Conservation (phyloP, 2,888 invertebrate genomes). For the Prosopocoilus inquinatus region DNA sequence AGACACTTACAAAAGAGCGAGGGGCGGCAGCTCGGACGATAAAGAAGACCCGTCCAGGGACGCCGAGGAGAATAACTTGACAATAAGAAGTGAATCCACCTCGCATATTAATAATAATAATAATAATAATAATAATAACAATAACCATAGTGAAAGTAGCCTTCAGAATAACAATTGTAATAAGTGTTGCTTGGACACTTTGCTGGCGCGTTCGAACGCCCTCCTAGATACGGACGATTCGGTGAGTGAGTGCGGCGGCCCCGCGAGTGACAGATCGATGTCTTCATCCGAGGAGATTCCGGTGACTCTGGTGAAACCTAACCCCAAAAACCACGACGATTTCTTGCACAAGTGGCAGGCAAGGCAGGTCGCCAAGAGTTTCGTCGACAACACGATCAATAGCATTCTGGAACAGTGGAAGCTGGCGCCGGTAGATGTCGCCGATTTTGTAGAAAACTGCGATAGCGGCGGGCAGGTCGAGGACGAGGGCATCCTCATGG, state of each 20-base stretch:
- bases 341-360: conserved; percentile 62
- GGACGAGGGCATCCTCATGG: conserved; percentile 72
- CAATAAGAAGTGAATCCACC: not conserved
- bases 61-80: conserved; percentile 9
- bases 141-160: conserved; percentile 20
- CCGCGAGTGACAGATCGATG: conserved; percentile 31
- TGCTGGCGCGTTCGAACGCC: conserved; percentile 31
- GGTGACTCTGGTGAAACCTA: conserved; percentile 40
- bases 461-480: conserved; percentile 61
- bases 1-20: conserved; percentile 42
- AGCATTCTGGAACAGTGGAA: conserved; percentile 63
- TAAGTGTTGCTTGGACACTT: conserved; percentile 38
- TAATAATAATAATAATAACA: conserved; percentile 49
- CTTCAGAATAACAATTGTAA: conserved; percentile 20
- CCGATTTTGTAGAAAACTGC: conserved; percentile 57
- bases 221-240: conserved; percentile 27
- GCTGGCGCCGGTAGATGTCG: conserved; percentile 54
- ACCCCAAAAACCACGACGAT: conserved; percentile 42
- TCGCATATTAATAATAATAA: conserved; percentile 14
- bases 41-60: conserved; percentile 4
- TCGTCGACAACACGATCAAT: conserved; percentile 70
- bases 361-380: conserved; percentile 61
- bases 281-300: conserved; percentile 37
- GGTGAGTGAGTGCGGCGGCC: no score
- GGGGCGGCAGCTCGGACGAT: conserved; percentile 9